These are phyloP conservation scores for Rhopilema esculentum DNA, from an alignment of 30 jellyfish, hydroid and myxozoan genomes.

Conservation along the genomic window DNA sequence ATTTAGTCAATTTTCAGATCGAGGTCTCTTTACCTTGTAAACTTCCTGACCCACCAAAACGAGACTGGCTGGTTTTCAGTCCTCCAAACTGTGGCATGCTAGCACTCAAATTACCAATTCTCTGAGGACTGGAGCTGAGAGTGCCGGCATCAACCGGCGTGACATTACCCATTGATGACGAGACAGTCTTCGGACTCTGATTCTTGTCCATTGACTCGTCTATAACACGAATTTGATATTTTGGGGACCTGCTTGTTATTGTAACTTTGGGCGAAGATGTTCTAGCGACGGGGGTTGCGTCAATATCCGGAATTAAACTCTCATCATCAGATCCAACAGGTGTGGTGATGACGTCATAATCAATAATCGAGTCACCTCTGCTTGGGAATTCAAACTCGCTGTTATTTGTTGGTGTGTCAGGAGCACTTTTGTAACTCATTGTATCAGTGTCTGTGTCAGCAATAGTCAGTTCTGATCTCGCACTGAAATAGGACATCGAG, in stretches of 20 bases:
- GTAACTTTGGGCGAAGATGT: constrained; percentile 9
- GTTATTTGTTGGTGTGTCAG: constrained; percentile 64
- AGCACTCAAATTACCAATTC: constrained; percentile 50
- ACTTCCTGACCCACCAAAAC: constrained; percentile 75
- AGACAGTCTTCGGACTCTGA: constrained; percentile 36
- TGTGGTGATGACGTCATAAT: constrained; percentile 73
- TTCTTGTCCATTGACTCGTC: constrained; percentile 43
- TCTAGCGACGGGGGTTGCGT: constrained; percentile 26
- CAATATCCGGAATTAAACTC: not conserved
- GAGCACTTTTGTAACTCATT: constrained; percentile 67
- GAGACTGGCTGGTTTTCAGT: constrained; percentile 63
- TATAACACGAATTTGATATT: constrained; percentile 41
- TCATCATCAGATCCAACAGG: constrained; percentile 86
- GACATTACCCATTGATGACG: constrained; percentile 53
- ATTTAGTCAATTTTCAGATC: constrained; percentile 10
- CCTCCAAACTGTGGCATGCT: constrained; percentile 82
- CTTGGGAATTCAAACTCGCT: constrained; percentile 26
- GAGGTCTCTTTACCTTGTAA: constrained; percentile 63
- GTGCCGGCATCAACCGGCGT: constrained; percentile 21
- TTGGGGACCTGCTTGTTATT: constrained; percentile 48
- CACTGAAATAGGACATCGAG: constrained; percentile 83
- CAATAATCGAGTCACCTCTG: constrained; percentile 41
- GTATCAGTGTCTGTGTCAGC: constrained; percentile 60
- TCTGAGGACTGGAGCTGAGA: constrained; percentile 61
- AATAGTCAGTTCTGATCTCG: constrained; percentile 85